Evolutionary conservation across 2,888 invertebrate species (phyloP), one percentile per base, ranked within the genome.

Genomic region (Dasypogon diadema): DNA sequence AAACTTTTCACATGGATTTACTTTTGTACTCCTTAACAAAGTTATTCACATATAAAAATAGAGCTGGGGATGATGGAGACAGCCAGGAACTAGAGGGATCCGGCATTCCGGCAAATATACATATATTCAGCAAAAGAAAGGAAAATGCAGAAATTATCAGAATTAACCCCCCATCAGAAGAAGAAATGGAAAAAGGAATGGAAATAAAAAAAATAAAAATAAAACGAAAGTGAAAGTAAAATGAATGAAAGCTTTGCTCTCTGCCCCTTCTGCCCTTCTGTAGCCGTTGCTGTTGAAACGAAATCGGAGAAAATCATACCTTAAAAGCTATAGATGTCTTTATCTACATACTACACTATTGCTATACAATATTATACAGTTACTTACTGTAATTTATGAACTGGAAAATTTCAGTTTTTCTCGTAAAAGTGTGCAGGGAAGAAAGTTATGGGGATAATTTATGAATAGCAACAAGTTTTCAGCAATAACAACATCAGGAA

Each of bases 391-490:
- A 75, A 75, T 75, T 75, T 75, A 75, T 75, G 75, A 65, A 75
- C 65, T 75, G 65, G 75, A 75, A 75, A 75, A 75, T 75, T 75
- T 75, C 75, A 75, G 65, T 75, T 75, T 65, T 75, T 68, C 70
- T 70, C 54, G 70, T 70, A 54, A 54, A 70, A 70, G 65, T 65
- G 65, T 65, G 65, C 65, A 54, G 54, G 18, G 70, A 54, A 54
- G 70, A 70, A 70, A 70, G 70, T 70, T 70, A 70, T 70, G 70
- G 54, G 54, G 70, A 70, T 70, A 70, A 70, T 54, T 70, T 70
- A 70, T 70, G 70, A 70, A 70, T 54, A 70, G 70, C 70, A 70
- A 70, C 70, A 70, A 70, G 70, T 70, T 54, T 70, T 34, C 70
- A 54, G 70, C 70, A 34, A 51, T 18, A 65, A 46, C 65, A 65